These are phyloP conservation scores for Diplogasteroides magnus DNA, from an alignment of 1,140 invertebrate species.

Conservation along the genomic window DNA sequence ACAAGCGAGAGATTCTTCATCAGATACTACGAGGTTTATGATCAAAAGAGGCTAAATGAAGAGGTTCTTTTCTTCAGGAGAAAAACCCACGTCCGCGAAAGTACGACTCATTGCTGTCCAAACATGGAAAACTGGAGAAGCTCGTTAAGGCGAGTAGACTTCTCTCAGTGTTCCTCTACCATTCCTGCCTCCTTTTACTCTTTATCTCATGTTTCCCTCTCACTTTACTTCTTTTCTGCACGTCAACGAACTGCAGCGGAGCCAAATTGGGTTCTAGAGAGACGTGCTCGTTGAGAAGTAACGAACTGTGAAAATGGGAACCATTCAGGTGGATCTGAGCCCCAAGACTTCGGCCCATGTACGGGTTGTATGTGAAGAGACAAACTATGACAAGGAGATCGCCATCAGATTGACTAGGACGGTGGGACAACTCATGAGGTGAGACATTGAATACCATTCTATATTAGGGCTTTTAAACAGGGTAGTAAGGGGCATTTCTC, in stretches of 20 bases:
- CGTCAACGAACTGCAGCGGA: not conserved
- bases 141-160: slow-evolving; percentile 19
- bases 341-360: slow-evolving; percentile 27
- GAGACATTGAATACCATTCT: too few species aligned
- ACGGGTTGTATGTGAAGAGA: slow-evolving; percentile 31
- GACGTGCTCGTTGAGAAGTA: not conserved
- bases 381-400: slow-evolving; percentile 9
- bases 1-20: slow-evolving; percentile 88
- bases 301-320: not conserved
- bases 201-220: too few species aligned
- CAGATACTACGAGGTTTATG: slow-evolving; percentile 82
- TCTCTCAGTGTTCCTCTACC: too few species aligned
- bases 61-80: slow-evolving; percentile 26
- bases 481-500: too few species aligned
- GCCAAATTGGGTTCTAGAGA: too few species aligned
- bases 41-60: too few species aligned
- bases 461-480: too few species aligned
- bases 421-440: slow-evolving; percentile 30
- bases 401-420: slow-evolving; percentile 25
- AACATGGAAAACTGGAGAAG: slow-evolving; percentile 32
- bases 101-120: slow-evolving; percentile 27
- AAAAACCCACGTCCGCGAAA: slow-evolving; percentile 33
- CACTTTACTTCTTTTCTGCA: not conserved
- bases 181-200: too few species aligned
- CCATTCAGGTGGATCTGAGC: slow-evolving; percentile 20